Evolutionary conservation across 2,797 vertebrate species (phyloP).

Genomic region (Eleutherodactylus coqui): DNA sequence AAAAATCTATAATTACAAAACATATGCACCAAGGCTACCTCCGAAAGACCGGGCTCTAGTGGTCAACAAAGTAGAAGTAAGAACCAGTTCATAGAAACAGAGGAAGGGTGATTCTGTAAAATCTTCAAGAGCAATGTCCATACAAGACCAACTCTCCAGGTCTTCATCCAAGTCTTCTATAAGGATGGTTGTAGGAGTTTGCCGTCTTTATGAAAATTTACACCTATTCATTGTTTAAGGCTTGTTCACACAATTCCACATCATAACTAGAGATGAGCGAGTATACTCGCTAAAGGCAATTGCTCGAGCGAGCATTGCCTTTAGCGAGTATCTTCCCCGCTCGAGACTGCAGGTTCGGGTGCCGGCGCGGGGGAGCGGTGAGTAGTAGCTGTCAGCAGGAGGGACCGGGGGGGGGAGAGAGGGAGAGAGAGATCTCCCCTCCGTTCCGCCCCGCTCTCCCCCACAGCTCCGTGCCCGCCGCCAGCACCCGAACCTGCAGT

Average conservation of each 20-base stretch:
- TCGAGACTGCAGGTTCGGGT: too few species aligned
- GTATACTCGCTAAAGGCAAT: too few species aligned
- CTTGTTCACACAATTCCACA: background rate
- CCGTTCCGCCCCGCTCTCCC: too few species aligned
- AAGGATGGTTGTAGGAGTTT: background rate
- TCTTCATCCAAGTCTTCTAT: background rate
- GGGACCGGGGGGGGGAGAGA: too few species aligned
- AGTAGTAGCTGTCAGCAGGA: too few species aligned
- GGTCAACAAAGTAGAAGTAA: slow-evolving; percentile 65
- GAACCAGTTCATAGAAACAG: background rate
- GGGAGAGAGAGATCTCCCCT: too few species aligned
- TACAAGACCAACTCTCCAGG: background rate
- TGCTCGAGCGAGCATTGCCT: too few species aligned
- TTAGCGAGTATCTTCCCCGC: too few species aligned
- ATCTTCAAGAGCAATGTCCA: background rate
- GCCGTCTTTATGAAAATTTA: background rate
- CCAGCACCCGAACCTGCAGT: too few species aligned
- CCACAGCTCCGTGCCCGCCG: too few species aligned
- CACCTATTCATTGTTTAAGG: background rate
- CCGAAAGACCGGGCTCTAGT: slow-evolving; percentile 72
- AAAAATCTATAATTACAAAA: slow-evolving; percentile 70
- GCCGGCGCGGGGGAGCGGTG: too few species aligned
- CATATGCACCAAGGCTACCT: slow-evolving; percentile 74
- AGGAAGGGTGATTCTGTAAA: background rate
- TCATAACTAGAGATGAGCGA: background rate